phyloP scores from a whole-genome alignment of 2,797 vertebrate genomes.

The Myotis findleyi region DNA sequence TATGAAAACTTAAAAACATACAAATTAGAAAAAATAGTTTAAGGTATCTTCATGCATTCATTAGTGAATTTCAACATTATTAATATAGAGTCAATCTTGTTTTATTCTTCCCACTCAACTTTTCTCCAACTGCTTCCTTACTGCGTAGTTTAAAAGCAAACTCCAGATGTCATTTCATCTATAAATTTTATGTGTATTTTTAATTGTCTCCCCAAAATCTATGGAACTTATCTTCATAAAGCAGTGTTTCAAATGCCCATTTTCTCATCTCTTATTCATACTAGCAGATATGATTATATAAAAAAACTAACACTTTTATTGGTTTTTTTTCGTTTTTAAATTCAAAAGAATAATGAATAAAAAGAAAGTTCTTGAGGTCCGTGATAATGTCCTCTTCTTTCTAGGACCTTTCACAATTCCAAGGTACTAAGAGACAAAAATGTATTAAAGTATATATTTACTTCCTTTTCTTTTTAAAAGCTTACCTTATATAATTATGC shows the following conservation, averaged over 20 bases:
- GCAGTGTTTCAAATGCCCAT: not conserved
- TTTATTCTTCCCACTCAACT: not conserved
- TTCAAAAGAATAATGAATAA: slow-evolving; percentile 35
- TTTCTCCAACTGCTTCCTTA: not conserved
- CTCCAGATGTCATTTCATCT: not conserved
- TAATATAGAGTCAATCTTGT: not conserved
- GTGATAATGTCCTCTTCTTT: not conserved
- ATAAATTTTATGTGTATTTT: not conserved
- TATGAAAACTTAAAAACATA: slow-evolving; percentile 15
- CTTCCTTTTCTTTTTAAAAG: slow-evolving; percentile 32
- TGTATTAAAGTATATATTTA: not conserved
- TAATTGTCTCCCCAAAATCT: not conserved
- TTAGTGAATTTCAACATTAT: not conserved
- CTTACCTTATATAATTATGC: not conserved
- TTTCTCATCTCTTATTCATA: not conserved
- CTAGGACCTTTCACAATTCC: not conserved
- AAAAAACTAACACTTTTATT: slow-evolving; percentile 43
- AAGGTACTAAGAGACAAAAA: not conserved
- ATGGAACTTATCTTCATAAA: not conserved
- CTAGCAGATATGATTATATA: not conserved
- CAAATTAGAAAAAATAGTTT: slow-evolving; percentile 34
- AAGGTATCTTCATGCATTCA: not conserved
- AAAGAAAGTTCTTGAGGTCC: not conserved
- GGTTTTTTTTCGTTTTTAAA: slow-evolving; percentile 43
- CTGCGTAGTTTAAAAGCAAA: not conserved